A percentile compares a stretch with the other conserved stretches of the same genome.
phyloP scores from a whole-genome alignment of 2,797 vertebrate species.

The Eutrigla gurnardus region DNA sequence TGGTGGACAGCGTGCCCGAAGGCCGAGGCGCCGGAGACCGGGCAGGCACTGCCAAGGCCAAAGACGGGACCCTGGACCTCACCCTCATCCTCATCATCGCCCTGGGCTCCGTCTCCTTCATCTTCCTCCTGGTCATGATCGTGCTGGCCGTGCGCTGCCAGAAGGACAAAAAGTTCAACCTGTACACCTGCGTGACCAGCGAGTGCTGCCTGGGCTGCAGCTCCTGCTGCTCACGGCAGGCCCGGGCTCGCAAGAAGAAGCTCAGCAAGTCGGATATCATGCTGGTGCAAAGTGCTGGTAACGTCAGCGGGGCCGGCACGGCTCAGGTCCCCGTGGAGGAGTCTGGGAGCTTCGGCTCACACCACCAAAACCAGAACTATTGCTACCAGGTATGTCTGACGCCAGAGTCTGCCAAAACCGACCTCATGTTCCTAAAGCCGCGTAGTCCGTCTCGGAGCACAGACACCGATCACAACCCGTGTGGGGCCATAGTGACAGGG shows the following conservation, averaged over 20 bases:
- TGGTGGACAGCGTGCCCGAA: conserved; percentile 90
- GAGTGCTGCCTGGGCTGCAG: conserved; percentile 92
- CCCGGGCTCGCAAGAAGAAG: conserved; percentile 94
- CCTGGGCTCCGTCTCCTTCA: conserved; percentile 94
- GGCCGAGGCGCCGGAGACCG: conserved; percentile 76
- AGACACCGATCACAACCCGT: conserved; percentile 94
- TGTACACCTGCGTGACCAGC: conserved; percentile 93
- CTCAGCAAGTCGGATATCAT: conserved; percentile 99
- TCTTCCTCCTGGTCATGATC: conserved; percentile 98
- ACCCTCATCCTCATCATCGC: conserved; percentile 98
- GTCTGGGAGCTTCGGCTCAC: conserved; percentile 90
- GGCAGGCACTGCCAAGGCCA: conserved; percentile 81
- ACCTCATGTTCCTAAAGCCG: conserved; percentile 98
- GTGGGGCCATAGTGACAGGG: conserved; percentile 93
- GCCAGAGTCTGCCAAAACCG: conserved; percentile 98
- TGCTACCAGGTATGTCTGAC: conserved; percentile 99
- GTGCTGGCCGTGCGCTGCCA: conserved; percentile 96
- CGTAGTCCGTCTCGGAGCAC: conserved; percentile 93
- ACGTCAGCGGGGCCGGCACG: conserved; percentile 83
- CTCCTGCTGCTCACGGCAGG: conserved; percentile 91
- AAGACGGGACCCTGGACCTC: conserved; percentile 91
- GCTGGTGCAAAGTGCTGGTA: conserved; percentile 93
- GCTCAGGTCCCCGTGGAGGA: conserved; percentile 91
- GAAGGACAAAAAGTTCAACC: conserved; percentile 96
- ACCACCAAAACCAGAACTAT: conserved; percentile 97